Percentiles rank a stretch among this genome's conserved stretches.
Conservation (phyloP, 1,140 invertebrate species). For the Drosophila chauvacae region DNA sequence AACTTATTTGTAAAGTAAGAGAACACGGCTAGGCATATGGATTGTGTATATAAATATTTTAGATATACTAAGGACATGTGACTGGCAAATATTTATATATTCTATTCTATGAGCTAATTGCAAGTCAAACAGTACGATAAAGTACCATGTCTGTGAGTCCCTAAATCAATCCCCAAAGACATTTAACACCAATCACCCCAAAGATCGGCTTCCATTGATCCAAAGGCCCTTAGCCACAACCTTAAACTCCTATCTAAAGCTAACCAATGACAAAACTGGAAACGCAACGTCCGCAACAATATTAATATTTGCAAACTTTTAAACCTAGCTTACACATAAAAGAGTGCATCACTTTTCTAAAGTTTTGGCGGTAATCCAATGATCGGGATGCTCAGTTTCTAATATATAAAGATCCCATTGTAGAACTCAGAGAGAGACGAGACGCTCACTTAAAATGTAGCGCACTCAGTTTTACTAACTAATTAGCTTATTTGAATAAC, state of each 20-base stretch:
- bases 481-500: constrained; percentile 29
- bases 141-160: constrained; percentile 24
- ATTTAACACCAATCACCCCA: constrained; percentile 40
- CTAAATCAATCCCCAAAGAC: constrained; percentile 25
- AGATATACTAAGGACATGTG: constrained; percentile 48
- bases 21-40: constrained; percentile 28
- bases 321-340: constrained; percentile 46
- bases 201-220: constrained; percentile 53
- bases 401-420: constrained; percentile 19
- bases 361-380: constrained; percentile 7
- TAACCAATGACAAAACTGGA: constrained; percentile 62
- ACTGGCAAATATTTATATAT: constrained; percentile 45
- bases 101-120: constrained; percentile 26
- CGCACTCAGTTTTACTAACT: constrained; percentile 57
- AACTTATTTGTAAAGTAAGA: constrained; percentile 52
- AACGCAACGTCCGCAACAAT: constrained; percentile 68
- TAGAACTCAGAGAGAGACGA: constrained; percentile 13
- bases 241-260: constrained; percentile 37
- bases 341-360: constrained; percentile 35
- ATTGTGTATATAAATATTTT: constrained; percentile 54
- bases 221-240: constrained; percentile 42
- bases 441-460: constrained; percentile 38
- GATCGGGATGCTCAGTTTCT: constrained; percentile 28
- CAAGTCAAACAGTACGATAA: constrained; percentile 22
- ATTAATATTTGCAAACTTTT: constrained; percentile 52